These are phyloP conservation scores for Phymanthus crucifer DNA, from an alignment of 92 coral and sea anemone species.

Conservation along the genomic window DNA sequence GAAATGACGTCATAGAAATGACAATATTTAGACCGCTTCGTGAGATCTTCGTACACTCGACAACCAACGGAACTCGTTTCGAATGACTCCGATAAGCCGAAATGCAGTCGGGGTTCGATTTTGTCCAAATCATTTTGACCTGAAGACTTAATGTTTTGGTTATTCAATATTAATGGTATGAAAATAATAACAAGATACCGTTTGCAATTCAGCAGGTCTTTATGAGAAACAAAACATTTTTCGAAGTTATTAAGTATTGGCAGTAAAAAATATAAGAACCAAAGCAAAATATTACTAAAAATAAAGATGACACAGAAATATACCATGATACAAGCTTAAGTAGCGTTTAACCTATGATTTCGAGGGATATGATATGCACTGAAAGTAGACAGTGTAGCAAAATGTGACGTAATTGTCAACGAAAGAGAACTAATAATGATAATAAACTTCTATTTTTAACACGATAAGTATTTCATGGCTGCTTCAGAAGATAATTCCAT, in stretches of 20 bases:
- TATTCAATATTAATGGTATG: slow-evolving; percentile 1
- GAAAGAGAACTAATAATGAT: no score
- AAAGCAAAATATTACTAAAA: no score
- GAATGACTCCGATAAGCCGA: slow-evolving; percentile 21
- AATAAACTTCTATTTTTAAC: no score
- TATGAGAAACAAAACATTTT: not conserved
- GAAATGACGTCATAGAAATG: slow-evolving; percentile 48
- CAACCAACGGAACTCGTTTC: not conserved
- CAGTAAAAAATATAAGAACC: not conserved
- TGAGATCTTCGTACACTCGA: slow-evolving; percentile 33
- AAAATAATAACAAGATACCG: not conserved
- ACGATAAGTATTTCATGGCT: no score
- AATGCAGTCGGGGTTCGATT: slow-evolving; percentile 2
- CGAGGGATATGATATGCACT: no score
- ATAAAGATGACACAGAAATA: no score
- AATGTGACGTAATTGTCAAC: no score
- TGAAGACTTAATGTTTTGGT: not conserved
- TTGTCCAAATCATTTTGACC: not conserved
- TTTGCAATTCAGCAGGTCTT: not conserved
- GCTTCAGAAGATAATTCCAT: no score
- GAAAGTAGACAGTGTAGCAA: no score
- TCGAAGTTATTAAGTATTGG: not conserved
- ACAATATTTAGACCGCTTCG: slow-evolving; percentile 14
- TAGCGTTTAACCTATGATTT: no score
- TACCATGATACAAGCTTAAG: no score